These are phyloP conservation scores for Pseudochirops corinnae DNA, from an alignment of 2,797 vertebrate species.

Conservation along the genomic window DNA sequence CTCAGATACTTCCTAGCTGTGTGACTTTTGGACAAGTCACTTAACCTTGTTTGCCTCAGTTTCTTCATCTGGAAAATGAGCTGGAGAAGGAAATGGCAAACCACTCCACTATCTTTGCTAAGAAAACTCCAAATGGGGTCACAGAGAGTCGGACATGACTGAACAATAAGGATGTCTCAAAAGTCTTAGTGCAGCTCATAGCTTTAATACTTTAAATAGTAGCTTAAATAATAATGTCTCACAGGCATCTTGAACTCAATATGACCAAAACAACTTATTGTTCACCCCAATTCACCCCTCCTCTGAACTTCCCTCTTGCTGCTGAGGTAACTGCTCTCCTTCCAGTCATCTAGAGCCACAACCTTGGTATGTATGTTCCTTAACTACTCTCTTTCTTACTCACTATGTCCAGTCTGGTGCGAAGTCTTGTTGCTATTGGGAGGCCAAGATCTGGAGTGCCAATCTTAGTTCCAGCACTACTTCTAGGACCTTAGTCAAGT, in stretches of 20 bases:
- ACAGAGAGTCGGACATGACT: neutral
- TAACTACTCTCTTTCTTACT: neutral
- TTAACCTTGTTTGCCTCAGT: neutral
- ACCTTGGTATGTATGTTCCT: neutral
- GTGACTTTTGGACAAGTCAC: neutral
- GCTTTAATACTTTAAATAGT: neutral
- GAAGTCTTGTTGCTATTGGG: neutral
- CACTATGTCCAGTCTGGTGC: neutral
- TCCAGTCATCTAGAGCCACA: neutral
- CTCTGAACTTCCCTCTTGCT: neutral
- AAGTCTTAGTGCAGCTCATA: neutral
- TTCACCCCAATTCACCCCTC: neutral
- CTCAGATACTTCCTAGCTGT: neutral
- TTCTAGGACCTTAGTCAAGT: neutral
- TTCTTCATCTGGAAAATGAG: neutral
- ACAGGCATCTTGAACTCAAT: neutral
- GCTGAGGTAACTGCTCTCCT: neutral
- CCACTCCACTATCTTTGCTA: neutral
- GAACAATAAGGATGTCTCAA: neutral
- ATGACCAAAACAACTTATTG: no score
- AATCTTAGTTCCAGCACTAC: neutral
- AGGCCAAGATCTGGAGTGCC: neutral
- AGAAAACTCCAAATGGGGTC: neutral
- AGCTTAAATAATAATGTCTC: neutral
- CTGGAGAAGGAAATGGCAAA: neutral